These are phyloP conservation scores for Holothuria glaberrima DNA, from an alignment of 35 echinoderm and acorn worm genomes.

Conservation along the genomic window DNA sequence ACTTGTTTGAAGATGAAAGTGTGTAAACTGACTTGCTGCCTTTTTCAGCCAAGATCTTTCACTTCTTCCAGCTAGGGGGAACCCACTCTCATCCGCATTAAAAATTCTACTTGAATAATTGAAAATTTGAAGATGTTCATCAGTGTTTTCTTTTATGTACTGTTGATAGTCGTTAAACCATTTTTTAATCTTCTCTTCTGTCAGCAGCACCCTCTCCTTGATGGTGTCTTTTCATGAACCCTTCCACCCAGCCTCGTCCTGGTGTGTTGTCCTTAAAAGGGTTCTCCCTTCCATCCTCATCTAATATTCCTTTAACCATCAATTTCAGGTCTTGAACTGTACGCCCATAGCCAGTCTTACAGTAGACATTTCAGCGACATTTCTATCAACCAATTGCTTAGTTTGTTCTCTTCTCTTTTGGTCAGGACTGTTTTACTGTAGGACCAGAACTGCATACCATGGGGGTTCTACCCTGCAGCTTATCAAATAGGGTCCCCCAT, in stretches of 20 bases:
- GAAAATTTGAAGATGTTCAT: too few species aligned
- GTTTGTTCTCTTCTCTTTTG: neutral
- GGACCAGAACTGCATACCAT: neutral
- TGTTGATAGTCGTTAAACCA: too few species aligned
- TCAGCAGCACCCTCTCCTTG: neutral
- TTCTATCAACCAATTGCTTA: neutral
- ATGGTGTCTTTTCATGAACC: too few species aligned
- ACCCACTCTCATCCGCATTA: too few species aligned
- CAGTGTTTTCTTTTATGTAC: too few species aligned
- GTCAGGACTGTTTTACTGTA: neutral
- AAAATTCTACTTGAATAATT: too few species aligned
- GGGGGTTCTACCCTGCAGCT: neutral
- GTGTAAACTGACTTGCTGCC: constrained; percentile 20
- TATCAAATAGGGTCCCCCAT: neutral
- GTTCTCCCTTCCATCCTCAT: too few species aligned
- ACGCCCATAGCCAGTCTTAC: neutral
- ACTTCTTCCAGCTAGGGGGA: constrained; percentile 10
- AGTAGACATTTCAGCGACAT: too few species aligned
- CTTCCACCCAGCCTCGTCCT: too few species aligned
- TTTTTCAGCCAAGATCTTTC: constrained; percentile 2
- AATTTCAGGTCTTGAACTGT: neutral
- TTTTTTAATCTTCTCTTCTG: neutral
- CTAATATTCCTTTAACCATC: too few species aligned
- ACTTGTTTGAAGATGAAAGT: neutral
- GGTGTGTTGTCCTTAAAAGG: too few species aligned